These are phyloP conservation scores for Lutjanus argentimaculatus DNA, from an alignment of 2,797 vertebrate genomes.

Conservation along the genomic window DNA sequence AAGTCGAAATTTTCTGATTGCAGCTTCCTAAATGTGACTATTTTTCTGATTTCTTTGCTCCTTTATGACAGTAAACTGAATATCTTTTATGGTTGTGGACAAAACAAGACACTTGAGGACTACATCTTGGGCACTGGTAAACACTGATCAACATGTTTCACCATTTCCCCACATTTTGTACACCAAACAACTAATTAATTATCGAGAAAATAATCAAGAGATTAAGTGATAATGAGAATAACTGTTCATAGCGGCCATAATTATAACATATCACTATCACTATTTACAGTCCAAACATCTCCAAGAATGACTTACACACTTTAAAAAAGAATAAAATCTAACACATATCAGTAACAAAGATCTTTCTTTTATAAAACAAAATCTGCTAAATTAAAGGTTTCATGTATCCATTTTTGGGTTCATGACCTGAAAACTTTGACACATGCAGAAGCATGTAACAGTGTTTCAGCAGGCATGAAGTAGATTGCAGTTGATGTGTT, in stretches of 20 bases:
- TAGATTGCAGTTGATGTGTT: constrained; percentile 47
- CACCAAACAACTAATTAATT: no score
- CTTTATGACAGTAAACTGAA: no score
- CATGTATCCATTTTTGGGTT: background rate
- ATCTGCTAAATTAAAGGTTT: background rate
- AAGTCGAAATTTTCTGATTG: no score
- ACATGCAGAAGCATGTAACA: constrained; percentile 9
- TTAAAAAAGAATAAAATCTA: background rate
- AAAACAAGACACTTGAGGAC: no score
- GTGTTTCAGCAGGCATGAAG: background rate
- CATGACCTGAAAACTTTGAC: constrained; percentile 1
- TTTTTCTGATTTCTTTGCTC: no score
- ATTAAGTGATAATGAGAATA: no score
- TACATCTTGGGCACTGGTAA: no score
- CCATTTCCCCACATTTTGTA: no score
- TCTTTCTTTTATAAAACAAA: background rate
- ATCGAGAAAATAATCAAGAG: no score
- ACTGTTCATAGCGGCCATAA: background rate
- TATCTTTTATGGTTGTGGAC: no score
- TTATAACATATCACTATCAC: background rate
- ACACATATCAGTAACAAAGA: background rate
- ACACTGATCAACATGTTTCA: no score
- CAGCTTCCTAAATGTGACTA: no score
- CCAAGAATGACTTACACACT: background rate
- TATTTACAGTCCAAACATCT: background rate